A percentile compares a stretch with the other conserved stretches of the same genome.
phyloP scores from a whole-genome alignment of 2,113 vertebrate species.

The Pachypanchax playfairii region DNA sequence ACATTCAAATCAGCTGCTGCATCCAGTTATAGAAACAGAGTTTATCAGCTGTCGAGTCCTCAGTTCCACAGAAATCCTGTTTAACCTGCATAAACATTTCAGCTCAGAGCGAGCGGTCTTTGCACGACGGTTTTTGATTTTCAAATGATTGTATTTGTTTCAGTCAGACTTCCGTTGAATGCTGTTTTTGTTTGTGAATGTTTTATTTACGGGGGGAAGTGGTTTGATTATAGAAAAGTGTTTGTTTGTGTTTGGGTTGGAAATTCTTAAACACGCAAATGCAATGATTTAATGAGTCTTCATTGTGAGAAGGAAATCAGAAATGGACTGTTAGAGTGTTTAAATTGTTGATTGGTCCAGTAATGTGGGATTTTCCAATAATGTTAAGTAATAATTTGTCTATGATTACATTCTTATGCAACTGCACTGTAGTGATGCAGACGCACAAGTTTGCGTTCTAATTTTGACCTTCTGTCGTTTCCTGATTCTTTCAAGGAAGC shows the following conservation, averaged over 20 bases:
- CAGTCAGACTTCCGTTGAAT: not conserved
- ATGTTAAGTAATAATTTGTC: not conserved
- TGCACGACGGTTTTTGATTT: not conserved
- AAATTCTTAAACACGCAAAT: no score
- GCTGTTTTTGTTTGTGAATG: not conserved
- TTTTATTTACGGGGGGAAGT: not conserved
- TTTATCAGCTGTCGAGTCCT: not conserved
- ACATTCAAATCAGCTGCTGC: not conserved
- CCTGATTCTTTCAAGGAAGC: not conserved
- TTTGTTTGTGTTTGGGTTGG: no score
- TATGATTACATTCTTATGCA: not conserved
- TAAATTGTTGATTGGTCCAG: not conserved
- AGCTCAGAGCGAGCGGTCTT: not conserved
- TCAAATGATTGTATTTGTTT: not conserved
- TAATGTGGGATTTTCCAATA: not conserved
- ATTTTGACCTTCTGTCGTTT: not conserved
- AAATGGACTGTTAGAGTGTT: not conserved
- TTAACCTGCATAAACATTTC: constrained; percentile 25
- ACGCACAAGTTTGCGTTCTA: not conserved
- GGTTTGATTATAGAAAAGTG: no score
- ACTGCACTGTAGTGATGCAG: not conserved
- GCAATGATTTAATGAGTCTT: no score
- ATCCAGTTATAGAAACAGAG: constrained; percentile 1
- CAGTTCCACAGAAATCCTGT: constrained; percentile 13
- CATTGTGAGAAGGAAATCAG: not conserved